A percentile compares a stretch with the other conserved stretches of the same genome.
phyloP scores from a whole-genome alignment of 64 coral and sea anemone genomes.

The Actinia equina region DNA sequence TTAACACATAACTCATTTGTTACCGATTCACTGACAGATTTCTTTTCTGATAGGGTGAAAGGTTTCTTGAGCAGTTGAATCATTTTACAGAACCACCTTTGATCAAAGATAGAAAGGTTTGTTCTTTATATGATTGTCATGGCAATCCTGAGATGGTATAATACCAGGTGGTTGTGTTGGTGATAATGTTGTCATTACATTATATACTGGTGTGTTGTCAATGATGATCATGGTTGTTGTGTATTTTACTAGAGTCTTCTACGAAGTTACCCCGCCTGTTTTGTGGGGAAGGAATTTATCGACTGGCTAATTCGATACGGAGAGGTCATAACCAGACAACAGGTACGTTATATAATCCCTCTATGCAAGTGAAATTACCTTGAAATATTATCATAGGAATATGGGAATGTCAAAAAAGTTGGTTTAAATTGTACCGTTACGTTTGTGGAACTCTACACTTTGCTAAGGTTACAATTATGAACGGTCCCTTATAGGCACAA shows the following conservation, averaged over 20 bases:
- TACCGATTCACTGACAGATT: not conserved
- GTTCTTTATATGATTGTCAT: not conserved
- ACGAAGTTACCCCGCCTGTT: constrained; percentile 73
- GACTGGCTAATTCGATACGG: constrained; percentile 75
- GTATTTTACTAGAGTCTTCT: constrained; percentile 59
- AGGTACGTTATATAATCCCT: constrained; percentile 43
- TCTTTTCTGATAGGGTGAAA: constrained; percentile 47
- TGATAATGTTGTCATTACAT: no score
- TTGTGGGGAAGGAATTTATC: constrained; percentile 82
- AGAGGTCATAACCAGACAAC: constrained; percentile 66
- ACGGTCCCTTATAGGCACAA: no score
- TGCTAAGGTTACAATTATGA: no score
- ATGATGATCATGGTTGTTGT: not conserved
- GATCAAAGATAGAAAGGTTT: constrained; percentile 90
- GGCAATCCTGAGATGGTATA: not conserved
- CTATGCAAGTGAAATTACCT: no score
- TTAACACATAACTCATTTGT: not conserved
- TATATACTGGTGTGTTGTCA: not conserved
- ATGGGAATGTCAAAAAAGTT: no score
- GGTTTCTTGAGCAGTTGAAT: constrained; percentile 60
- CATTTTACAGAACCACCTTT: constrained; percentile 87
- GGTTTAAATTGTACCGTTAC: no score
- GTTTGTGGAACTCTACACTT: no score
- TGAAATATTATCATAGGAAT: no score
- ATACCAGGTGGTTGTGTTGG: not conserved